Conservation (phyloP, 64 coral and sea anemone genomes). For the Trachythela sp. region DNA sequence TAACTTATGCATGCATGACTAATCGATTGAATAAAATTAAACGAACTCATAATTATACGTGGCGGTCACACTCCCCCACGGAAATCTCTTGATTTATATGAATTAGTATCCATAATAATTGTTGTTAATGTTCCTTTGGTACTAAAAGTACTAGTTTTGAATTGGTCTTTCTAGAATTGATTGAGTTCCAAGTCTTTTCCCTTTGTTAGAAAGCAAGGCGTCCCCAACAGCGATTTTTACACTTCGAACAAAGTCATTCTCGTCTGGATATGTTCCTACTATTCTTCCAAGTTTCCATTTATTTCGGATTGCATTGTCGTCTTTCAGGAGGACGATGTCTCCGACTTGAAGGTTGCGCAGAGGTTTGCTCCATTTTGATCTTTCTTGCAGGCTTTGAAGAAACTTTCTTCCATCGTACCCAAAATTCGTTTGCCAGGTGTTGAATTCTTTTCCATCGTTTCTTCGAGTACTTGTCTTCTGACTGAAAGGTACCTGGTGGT, state of each 20-base stretch:
- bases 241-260: background rate
- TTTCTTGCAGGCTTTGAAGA: slow-evolving; percentile 18
- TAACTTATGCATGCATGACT: too few relatives aligned
- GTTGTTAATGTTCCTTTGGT: too few relatives aligned
- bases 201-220: background rate
- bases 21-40: too few relatives aligned
- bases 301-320: slow-evolving; percentile 2
- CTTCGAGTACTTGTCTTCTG: too few relatives aligned
- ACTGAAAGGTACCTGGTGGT: too few relatives aligned
- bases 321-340: slow-evolving; percentile 24
- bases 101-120: too few relatives aligned
- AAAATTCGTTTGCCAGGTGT: slow-evolving; percentile 18
- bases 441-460: background rate
- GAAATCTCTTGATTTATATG: too few relatives aligned
- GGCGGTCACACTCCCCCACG: too few relatives aligned
- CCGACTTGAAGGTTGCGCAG: slow-evolving; percentile 26
- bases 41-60: too few relatives aligned
- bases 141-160: background rate
- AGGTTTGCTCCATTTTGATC: slow-evolving; percentile 21
- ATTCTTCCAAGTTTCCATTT: background rate
- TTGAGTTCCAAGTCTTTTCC: background rate
- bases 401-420: slow-evolving; percentile 19
- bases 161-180: background rate
- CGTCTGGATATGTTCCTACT: background rate
- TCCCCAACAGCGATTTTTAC: background rate